These are phyloP conservation scores for Spicauda simplicius DNA, from an alignment of 2,888 invertebrate genomes.

Conservation along the genomic window DNA sequence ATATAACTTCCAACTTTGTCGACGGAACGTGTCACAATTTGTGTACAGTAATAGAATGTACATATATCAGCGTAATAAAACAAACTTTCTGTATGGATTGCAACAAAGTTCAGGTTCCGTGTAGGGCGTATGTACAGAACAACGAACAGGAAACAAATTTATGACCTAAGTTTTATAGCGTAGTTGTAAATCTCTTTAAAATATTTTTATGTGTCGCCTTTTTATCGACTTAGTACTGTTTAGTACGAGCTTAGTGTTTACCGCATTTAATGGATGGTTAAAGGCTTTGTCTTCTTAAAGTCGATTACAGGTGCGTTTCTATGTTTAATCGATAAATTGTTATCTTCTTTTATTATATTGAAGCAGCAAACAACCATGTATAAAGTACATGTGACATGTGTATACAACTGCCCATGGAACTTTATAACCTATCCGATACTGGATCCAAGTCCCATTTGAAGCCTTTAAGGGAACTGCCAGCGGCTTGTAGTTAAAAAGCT, in stretches of 20 bases:
- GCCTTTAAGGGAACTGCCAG: too few species aligned
- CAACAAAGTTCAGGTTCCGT: conserved; percentile 25
- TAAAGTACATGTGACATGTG: too few species aligned
- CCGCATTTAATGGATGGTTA: too few species aligned
- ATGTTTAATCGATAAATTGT: too few species aligned
- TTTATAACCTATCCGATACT: too few species aligned
- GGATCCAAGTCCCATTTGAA: too few species aligned
- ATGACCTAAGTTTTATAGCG: conserved; percentile 23
- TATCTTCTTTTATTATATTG: too few species aligned
- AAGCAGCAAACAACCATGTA: too few species aligned
- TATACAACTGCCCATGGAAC: too few species aligned
- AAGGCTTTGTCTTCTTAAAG: too few species aligned
- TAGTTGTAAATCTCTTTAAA: neutral
- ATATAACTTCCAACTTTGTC: conserved; percentile 5
- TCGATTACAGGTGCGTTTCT: too few species aligned
- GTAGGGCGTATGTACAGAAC: conserved; percentile 26
- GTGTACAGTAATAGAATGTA: conserved; percentile 17
- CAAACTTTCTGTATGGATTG: conserved; percentile 26
- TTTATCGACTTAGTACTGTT: neutral
- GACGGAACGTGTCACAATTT: conserved; percentile 2
- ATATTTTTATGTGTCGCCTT: conserved; percentile 1
- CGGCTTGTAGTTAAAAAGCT: too few species aligned
- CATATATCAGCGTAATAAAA: conserved; percentile 23
- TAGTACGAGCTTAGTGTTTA: neutral
- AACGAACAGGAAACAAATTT: conserved; percentile 17